Base-by-base conservation (phyloP, 2,888 invertebrate genomes). In the Oxyteleia sp. region DNA sequence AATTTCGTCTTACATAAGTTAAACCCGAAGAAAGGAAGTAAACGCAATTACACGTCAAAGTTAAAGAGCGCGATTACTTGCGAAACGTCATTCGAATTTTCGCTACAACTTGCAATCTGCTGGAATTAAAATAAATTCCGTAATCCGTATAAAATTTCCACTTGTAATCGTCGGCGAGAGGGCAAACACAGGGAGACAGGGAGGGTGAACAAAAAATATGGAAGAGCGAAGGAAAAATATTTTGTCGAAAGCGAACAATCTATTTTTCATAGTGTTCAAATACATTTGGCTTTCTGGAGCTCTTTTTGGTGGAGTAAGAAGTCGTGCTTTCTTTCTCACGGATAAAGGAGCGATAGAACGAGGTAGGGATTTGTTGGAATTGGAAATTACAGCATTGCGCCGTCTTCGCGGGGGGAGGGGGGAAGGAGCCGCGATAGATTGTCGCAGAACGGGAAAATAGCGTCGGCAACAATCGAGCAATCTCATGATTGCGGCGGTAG, bases 391-490 rank as follows among this genome's bases (percentile, higher is more conserved):
- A 71, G 69, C 78, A 53, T 72, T 59, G 72, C 69, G 80, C 45
- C 71, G 64, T 78, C 64, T 53, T 78, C 38, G 69, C 38, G 23
- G 49, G 0, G 11, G 47, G 53, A 32, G 29, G 47, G 53, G 38
- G 57, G 47, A 57, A 66, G 32, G 69, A 74, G 63, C 23, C 79
- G 81, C 82, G 83, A 84, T 82, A 82, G 78, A 80, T 81, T 80
- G 61, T 57, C 51, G 71, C 75, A 66, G 81, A 82, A 85, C 85
- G 85, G 26, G 16, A 66, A 61, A 80, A 79, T 66, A 80, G 84
- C 51, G 51, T 47, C 80, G 84, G 88, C 88, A 89, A 92, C 91
- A 92, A 91, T 92, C 91, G 92, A 92, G 92, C 92, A 92, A 92
- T 92, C 91, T 89, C 89, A 88, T 91, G 91, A 92, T 91, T 90